Base-by-base conservation (phyloP, 1,140 invertebrate genomes). In the Liolophura sinensis region DNA sequence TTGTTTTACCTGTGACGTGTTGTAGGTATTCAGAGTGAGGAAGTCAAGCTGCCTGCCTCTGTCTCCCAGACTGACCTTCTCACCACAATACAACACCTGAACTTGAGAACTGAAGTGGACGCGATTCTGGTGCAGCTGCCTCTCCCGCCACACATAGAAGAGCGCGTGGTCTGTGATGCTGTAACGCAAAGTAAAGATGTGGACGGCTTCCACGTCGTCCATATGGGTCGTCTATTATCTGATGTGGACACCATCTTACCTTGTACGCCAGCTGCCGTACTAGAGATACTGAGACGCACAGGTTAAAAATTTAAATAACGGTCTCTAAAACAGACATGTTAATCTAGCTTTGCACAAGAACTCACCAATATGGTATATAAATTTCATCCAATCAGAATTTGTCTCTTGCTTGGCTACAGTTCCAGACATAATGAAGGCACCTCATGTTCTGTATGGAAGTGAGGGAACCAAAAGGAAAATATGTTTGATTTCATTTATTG, bases 41-140 rank as follows among this genome's bases (percentile, higher is more conserved):
- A 49, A 84, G 78, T 91, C 24, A 77, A 82, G 59, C 84, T 90
- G 67, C 87, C 88, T 18, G 74, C 74, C 16, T 85, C 82, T 6
- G 88, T 90, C 25, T 85, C 88, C 4, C 88, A 94, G 85, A 79
- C 86, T 24, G 88, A 91, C 40, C 83, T 96, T 3, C 79, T 95
- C 1, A 68, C 85, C 3, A 76, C 88, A 68, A 91, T 94, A 24
- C 64, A 89, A 6, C 70, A 85, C 55, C 84, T 94, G 4, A 96
- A 96, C 83, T 76, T 86, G 6, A 88, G 94, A 85, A 71, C 82
- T 7, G 80, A 78, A 48, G 89, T 95, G 0, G 91, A 94, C 86
- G 94, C 93, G 0, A 90, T 97, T 74, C 80, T 97, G 24, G 90
- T 97, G 0, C 94, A 96, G 80, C 81, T 96, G 52, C 94, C 94